Evolutionary conservation across 2,797 vertebrate species (phyloP), one percentile per base, ranked within the genome.

Genomic region (Acrocephalus scirpaceus): DNA sequence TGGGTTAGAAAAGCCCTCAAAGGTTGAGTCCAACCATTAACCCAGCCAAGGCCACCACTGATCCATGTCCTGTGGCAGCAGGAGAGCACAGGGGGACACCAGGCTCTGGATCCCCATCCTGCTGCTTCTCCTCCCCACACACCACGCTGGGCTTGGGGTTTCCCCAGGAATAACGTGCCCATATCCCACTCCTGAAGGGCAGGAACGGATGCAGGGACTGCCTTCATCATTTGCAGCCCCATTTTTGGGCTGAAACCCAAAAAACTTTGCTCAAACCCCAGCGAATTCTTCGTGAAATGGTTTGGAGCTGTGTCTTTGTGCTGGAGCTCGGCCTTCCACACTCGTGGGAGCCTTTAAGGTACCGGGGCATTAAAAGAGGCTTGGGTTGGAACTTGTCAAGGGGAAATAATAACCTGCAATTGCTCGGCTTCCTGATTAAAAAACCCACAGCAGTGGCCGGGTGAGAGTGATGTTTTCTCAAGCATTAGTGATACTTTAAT

Each of bases 401-500:
- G 73, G 60, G 61, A 83, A 95, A 94, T 85, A 96, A 87, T 10
- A 50, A 58, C 53, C 72, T 93, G 15, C 32, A 91, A 57, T 83
- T 92, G 57, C 77, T 96, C 86, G 71, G 44, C 73, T 66, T 82
- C 91, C 45, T 86, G 69, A 91, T 86, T 77, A 67, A 88, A 93
- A 75, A 75, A 2, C 2, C 12, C 45, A 36, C 83, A 69, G 4
- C 7, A 11, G 12, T 21, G 18, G 88, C 73, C 73, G 80, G 86
- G 50, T 2, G 65, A 75, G 75, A 75, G 57, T 83, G 92, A 44
- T 81, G 74, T 70, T 74, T 95, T 93, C 90, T 89, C 80, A 91
- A 85, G 94, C 86, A 90, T 97, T 93, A 91, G 85, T 29, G 96
- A 93, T 90, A 77, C 71, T 97, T 96, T 92, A 96, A 91, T 96